Evolutionary conservation across 2,888 invertebrate species (phyloP).

Genomic region (Acrobasis suavella): DNA sequence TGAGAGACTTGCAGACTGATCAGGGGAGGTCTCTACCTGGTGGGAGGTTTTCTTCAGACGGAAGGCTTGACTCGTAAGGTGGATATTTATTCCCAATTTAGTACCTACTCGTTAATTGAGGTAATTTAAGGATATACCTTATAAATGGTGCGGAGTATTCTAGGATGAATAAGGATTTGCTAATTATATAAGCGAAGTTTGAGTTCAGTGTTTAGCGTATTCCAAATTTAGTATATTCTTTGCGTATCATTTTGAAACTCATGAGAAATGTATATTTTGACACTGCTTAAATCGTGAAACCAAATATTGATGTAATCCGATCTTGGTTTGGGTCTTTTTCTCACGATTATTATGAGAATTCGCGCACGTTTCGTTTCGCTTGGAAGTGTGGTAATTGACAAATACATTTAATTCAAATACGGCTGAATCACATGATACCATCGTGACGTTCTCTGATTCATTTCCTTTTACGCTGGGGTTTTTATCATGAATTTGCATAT

Average conservation of each 20-base stretch:
- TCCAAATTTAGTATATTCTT: background rate
- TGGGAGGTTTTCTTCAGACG: too few relatives aligned
- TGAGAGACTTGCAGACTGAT: too few relatives aligned
- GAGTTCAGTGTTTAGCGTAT: too few relatives aligned
- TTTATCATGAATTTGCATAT: background rate
- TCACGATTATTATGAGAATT: constrained; percentile 24
- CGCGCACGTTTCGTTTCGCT: constrained; percentile 2
- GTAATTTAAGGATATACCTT: too few relatives aligned
- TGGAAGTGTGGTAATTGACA: constrained; percentile 12
- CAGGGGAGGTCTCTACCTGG: too few relatives aligned
- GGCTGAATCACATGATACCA: constrained; percentile 2
- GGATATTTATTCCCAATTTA: too few relatives aligned
- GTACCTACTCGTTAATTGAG: too few relatives aligned
- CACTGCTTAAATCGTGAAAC: background rate
- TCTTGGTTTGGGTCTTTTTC: constrained; percentile 18
- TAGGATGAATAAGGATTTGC: too few relatives aligned
- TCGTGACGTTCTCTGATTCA: background rate
- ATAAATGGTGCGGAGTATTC: too few relatives aligned
- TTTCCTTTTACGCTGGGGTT: constrained; percentile 2
- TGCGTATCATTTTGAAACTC: background rate
- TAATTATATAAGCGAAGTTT: too few relatives aligned
- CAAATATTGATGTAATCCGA: constrained; percentile 2
- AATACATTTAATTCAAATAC: constrained; percentile 7
- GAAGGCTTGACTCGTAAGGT: too few relatives aligned
- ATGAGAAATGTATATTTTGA: constrained; percentile 1